Evolutionary conservation across 53 echinoderm and acorn worm genomes (phyloP).

Genomic region (Echinometra lucunter): DNA sequence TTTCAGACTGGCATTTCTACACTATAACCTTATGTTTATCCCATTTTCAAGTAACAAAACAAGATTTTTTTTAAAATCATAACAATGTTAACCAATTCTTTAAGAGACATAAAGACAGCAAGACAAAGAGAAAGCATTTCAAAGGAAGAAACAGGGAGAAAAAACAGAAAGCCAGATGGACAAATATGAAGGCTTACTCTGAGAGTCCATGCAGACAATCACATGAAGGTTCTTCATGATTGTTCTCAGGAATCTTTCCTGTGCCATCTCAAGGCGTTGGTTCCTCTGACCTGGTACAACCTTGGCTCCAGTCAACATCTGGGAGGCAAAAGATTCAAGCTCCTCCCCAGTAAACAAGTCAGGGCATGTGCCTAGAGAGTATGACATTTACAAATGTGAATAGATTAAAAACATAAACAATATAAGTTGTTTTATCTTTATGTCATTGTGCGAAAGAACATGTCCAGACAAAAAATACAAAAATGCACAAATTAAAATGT

Average conservation of each 20-base stretch:
- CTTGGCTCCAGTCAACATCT: conserved; percentile 95
- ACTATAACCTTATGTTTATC: too few species aligned
- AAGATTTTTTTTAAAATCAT: too few species aligned
- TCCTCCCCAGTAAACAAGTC: conserved; percentile 90
- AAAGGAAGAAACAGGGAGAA: background rate
- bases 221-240: conserved; percentile 92
- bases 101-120: background rate
- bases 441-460: too few species aligned
- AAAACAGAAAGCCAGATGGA: background rate
- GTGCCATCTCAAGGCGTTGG: conserved; percentile 91
- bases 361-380: conserved; percentile 82
- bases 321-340: conserved; percentile 82
- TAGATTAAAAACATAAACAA: too few species aligned
- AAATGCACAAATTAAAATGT: too few species aligned
- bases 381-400: background rate
- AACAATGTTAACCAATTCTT: too few species aligned
- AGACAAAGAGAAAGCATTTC: background rate
- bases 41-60: too few species aligned
- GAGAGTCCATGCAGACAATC: conserved; percentile 84
- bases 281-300: conserved; percentile 83
- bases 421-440: too few species aligned
- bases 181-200: conserved; percentile 64
- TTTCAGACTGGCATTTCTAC: too few species aligned
- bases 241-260: conserved; percentile 84
- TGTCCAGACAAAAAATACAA: too few species aligned